Percentiles rank a stretch among this genome's conserved stretches.
Conservation (phyloP, 2,113 vertebrate genomes). For the Tetraodon nigroviridis region DNA sequence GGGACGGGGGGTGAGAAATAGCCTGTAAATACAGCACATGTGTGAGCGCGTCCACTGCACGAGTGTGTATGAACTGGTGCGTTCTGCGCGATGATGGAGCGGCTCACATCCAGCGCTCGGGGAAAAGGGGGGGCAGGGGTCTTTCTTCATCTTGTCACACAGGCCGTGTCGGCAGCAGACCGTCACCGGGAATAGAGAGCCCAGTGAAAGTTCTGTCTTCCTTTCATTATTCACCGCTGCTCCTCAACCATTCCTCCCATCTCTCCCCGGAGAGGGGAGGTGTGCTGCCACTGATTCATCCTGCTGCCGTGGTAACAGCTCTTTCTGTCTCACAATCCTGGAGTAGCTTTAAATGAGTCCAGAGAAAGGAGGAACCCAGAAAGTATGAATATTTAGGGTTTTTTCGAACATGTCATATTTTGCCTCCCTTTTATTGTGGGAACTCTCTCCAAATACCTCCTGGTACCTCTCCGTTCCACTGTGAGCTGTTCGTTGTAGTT, state of each 20-base stretch:
- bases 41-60: slow-evolving; percentile 15
- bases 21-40: slow-evolving; percentile 59
- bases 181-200: slow-evolving; percentile 23
- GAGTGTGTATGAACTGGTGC: slow-evolving; percentile 12
- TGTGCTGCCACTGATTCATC: slow-evolving; percentile 34
- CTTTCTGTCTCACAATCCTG: slow-evolving; percentile 19
- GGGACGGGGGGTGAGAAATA: slow-evolving; percentile 59
- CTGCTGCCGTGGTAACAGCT: slow-evolving; percentile 31
- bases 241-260: slow-evolving; percentile 35
- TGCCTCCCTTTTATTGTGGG: neutral
- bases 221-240: slow-evolving; percentile 56
- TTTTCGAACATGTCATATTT: neutral
- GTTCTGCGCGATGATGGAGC: slow-evolving; percentile 24
- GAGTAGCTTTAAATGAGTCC: slow-evolving; percentile 28
- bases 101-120: slow-evolving; percentile 15
- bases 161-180: slow-evolving; percentile 16
- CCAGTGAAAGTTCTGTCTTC: slow-evolving; percentile 38
- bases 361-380: neutral
- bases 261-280: slow-evolving; percentile 24
- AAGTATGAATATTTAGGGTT: neutral
- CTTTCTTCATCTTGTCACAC: slow-evolving; percentile 23
- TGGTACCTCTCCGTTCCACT: neutral
- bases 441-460: neutral
- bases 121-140: slow-evolving; percentile 4
- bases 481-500: neutral